phyloP scores from a whole-genome alignment of 2,113 vertebrate genomes.

The Larimichthys polyactis region DNA sequence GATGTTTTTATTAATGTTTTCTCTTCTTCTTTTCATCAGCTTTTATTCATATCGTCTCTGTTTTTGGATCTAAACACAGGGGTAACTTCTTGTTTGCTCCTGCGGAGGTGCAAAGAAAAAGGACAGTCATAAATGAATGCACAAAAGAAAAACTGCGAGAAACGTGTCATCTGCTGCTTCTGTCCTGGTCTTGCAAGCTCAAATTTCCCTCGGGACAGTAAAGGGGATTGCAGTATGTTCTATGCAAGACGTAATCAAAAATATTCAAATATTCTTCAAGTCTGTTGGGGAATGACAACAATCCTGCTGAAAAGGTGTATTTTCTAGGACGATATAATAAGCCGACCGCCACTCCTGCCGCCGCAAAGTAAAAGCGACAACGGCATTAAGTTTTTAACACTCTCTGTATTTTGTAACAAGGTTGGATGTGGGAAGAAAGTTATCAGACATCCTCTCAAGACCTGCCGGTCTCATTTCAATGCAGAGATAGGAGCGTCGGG shows the following conservation, averaged over 20 bases:
- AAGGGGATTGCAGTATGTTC: constrained; percentile 55
- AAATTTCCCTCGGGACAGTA: constrained; percentile 67
- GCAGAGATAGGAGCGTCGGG: constrained; percentile 71
- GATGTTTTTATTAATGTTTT: constrained; percentile 83
- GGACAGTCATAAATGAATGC: constrained; percentile 46
- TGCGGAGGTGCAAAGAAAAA: constrained; percentile 64
- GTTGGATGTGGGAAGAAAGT: constrained; percentile 75
- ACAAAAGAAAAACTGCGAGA: not conserved
- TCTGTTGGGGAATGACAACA: constrained; percentile 59
- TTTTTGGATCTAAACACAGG: constrained; percentile 36
- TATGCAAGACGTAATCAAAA: constrained; percentile 69
- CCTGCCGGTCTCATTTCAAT: constrained; percentile 81
- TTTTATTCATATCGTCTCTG: constrained; percentile 30
- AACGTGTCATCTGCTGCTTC: constrained; percentile 53
- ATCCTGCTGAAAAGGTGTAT: constrained; percentile 75
- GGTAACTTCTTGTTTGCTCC: constrained; percentile 55
- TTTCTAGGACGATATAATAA: constrained; percentile 72
- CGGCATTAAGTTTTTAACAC: constrained; percentile 76
- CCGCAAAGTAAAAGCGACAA: constrained; percentile 46
- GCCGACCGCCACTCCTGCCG: constrained; percentile 49
- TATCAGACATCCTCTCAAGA: constrained; percentile 82
- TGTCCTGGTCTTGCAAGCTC: constrained; percentile 52
- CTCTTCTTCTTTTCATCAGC: constrained; percentile 65
- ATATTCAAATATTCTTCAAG: constrained; percentile 69
- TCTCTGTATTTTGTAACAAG: constrained; percentile 75